phyloP scores from a whole-genome alignment of 2,888 invertebrate genomes.

The Drosophila ezoana region DNA sequence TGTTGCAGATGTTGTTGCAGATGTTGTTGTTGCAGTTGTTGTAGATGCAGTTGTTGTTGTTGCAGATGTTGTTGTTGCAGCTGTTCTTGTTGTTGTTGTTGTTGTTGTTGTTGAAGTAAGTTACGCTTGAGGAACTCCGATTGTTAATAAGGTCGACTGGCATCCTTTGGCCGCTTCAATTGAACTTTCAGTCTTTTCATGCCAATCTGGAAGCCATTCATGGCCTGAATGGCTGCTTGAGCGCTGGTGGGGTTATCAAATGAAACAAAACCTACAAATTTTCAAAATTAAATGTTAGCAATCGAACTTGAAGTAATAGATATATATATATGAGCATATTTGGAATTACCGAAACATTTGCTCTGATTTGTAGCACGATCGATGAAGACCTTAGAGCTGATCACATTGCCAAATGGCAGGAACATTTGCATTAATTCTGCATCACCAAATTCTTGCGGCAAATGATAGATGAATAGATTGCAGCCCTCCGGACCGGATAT shows the following conservation, averaged over 20 bases:
- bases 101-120: constrained; percentile 68
- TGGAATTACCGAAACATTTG: constrained; percentile 97
- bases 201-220: constrained; percentile 99
- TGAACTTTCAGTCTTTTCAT: constrained; percentile 99
- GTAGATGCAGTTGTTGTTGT: constrained; percentile 46
- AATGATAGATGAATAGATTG: constrained; percentile 99
- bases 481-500: constrained; percentile 99
- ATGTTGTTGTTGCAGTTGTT: constrained; percentile 28
- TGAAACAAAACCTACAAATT: constrained; percentile 95
- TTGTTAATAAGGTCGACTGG: constrained; percentile 98
- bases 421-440: constrained; percentile 99
- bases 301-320: not conserved
- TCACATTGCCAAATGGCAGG: constrained; percentile 99
- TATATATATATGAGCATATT: not conserved
- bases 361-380: constrained; percentile 99
- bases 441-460: constrained; percentile 99
- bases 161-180: constrained; percentile 99
- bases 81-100: constrained; percentile 25
- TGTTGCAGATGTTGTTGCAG: constrained; percentile 46
- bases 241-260: constrained; percentile 99
- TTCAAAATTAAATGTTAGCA: not conserved
- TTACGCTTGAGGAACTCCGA: constrained; percentile 85
- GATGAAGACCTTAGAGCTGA: constrained; percentile 99
- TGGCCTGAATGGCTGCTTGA: constrained; percentile 99
- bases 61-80: constrained; percentile 42